These are phyloP conservation scores for Ornithoptera alexandrae DNA, from an alignment of 2,888 invertebrate genomes.

Conservation along the genomic window DNA sequence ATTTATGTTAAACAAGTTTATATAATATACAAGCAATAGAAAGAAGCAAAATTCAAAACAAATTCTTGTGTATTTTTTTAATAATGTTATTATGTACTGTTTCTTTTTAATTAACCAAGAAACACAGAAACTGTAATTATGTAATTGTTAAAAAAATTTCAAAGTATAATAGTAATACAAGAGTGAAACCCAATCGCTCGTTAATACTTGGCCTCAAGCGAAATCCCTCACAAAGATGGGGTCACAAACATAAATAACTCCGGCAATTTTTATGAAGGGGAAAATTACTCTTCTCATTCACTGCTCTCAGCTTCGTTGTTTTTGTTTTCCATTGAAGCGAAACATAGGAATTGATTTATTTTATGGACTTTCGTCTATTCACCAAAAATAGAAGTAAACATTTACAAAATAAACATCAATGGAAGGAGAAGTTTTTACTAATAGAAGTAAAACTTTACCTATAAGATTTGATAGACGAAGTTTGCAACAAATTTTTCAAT, in stretches of 20 bases:
- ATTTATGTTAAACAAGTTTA: too few species aligned
- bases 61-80: too few species aligned
- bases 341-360: slow-evolving; percentile 17
- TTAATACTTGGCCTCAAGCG: slow-evolving; percentile 71
- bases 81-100: too few species aligned
- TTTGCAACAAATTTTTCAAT: too few species aligned
- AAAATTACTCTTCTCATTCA: slow-evolving; percentile 57
- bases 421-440: too few species aligned
- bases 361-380: background rate
- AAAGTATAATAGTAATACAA: slow-evolving; percentile 16
- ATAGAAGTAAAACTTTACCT: too few species aligned
- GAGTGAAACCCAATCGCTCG: slow-evolving; percentile 42
- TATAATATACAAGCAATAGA: too few species aligned
- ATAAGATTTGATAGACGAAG: too few species aligned
- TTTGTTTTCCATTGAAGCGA: slow-evolving; percentile 37
- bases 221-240: slow-evolving; percentile 77
- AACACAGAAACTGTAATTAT: background rate
- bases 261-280: slow-evolving; percentile 76
- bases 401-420: too few species aligned
- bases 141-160: background rate
- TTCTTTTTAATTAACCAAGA: background rate
- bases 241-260: slow-evolving; percentile 76
- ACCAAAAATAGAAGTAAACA: too few species aligned
- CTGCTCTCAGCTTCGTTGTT: slow-evolving; percentile 55
- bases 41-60: too few species aligned